phyloP scores from a whole-genome alignment of 2,797 vertebrate genomes.

The Eremophila alpestris region DNA sequence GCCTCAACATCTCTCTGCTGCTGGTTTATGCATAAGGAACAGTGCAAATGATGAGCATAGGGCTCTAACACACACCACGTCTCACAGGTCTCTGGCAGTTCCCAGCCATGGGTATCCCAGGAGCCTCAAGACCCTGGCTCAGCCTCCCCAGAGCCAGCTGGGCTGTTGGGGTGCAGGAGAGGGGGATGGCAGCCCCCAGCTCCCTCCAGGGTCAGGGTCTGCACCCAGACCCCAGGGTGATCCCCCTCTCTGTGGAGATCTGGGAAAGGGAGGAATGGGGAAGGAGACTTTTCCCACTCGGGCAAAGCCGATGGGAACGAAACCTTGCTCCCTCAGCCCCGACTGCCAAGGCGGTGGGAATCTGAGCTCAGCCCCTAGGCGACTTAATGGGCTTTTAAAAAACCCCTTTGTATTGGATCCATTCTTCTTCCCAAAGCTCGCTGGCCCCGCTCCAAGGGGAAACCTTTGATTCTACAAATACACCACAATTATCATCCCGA shows the following conservation, averaged over 20 bases:
- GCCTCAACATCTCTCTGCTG: not conserved
- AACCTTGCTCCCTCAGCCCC: not conserved
- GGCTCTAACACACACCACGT: not conserved
- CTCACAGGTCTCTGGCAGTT: not conserved
- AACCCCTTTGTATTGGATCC: constrained; percentile 30
- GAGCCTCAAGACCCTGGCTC: not conserved
- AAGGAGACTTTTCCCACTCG: constrained; percentile 2
- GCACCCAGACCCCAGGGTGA: not conserved
- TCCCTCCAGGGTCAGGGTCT: not conserved
- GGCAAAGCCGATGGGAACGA: not conserved
- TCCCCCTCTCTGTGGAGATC: not conserved
- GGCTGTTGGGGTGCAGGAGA: not conserved
- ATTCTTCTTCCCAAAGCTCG: constrained; percentile 52
- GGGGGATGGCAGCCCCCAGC: not conserved
- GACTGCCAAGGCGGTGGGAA: not conserved
- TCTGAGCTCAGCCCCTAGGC: constrained; percentile 29
- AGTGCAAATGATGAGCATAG: not conserved
- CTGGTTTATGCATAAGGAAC: not conserved
- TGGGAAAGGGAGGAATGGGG: not conserved
- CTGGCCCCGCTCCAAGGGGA: constrained; percentile 46
- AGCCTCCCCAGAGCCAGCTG: accelerated
- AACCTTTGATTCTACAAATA: constrained; percentile 61
- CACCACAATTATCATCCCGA: constrained; percentile 50
- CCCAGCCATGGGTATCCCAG: not conserved
- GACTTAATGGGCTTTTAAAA: constrained; percentile 48